A percentile compares a stretch with the other conserved stretches of the same genome.
Conservation (phyloP, 2,113 vertebrate genomes). For the Elephantulus edwardii region DNA sequence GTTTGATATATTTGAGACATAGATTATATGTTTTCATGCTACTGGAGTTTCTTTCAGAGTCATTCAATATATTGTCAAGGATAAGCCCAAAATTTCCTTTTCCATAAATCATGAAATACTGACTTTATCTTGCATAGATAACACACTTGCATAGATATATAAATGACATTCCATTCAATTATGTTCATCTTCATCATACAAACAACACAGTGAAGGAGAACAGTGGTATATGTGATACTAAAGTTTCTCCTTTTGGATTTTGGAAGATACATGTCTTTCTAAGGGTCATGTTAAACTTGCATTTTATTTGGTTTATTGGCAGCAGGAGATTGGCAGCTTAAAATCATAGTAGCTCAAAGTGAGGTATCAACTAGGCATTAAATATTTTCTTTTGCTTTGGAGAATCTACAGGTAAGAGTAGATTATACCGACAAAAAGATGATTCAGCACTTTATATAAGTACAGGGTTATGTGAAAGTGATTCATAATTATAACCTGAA, state of each 20-base stretch:
- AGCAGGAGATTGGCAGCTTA: slow-evolving; percentile 5
- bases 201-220: background rate
- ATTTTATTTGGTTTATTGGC: background rate
- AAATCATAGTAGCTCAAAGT: background rate
- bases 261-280: background rate
- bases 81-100: slow-evolving; percentile 24
- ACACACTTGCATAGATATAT: background rate
- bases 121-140: background rate
- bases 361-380: slow-evolving; percentile 18
- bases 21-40: slow-evolving; percentile 16
- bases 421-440: slow-evolving; percentile 6
- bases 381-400: slow-evolving; percentile 32
- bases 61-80: background rate
- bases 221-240: background rate
- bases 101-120: slow-evolving; percentile 14
- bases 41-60: slow-evolving; percentile 18
- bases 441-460: slow-evolving; percentile 34
- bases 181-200: background rate
- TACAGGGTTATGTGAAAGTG: slow-evolving; percentile 64
- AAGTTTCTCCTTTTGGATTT: slow-evolving; percentile 5
- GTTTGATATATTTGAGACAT: background rate
- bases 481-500: slow-evolving; percentile 60
- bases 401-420: slow-evolving; percentile 14
- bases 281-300: background rate
- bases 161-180: background rate